phyloP scores from a whole-genome alignment of 1,140 invertebrate species.

The Ganaspis sp. region DNA sequence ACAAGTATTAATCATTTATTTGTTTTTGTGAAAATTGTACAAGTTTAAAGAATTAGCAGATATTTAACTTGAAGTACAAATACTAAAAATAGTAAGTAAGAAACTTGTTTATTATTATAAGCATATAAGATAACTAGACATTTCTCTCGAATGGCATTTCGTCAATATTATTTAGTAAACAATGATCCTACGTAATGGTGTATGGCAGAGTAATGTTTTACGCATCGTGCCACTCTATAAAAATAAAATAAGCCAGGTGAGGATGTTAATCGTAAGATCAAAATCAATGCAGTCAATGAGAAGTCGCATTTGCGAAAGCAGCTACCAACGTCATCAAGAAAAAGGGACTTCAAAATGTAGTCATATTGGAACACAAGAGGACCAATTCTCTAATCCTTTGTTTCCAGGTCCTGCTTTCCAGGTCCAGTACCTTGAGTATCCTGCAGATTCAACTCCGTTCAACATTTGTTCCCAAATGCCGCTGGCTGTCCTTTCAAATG shows the following conservation, averaged over 20 bases:
- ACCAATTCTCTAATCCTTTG: constrained; percentile 74
- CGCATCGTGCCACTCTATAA: background rate
- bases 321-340: constrained; percentile 36
- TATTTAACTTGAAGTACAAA: no score
- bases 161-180: background rate
- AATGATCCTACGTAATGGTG: background rate
- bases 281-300: constrained; percentile 40
- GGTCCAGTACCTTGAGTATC: constrained; percentile 74
- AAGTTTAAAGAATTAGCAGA: no score
- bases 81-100: background rate
- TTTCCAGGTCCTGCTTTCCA: constrained; percentile 76
- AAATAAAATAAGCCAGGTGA: constrained; percentile 31
- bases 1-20: no score
- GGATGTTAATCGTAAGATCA: constrained; percentile 20
- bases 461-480: constrained; percentile 71
- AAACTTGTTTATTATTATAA: background rate
- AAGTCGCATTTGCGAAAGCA: constrained; percentile 33
- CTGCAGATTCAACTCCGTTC: constrained; percentile 74
- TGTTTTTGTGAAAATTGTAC: no score
- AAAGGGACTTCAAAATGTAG: constrained; percentile 42
- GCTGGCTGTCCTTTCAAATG: constrained; percentile 72
- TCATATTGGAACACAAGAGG: constrained; percentile 41
- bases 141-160: constrained; percentile 14
- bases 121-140: background rate
- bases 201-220: background rate